These are phyloP conservation scores for Alligator mississippiensis DNA, from an alignment of 2,113 vertebrate species.

Conservation along the genomic window DNA sequence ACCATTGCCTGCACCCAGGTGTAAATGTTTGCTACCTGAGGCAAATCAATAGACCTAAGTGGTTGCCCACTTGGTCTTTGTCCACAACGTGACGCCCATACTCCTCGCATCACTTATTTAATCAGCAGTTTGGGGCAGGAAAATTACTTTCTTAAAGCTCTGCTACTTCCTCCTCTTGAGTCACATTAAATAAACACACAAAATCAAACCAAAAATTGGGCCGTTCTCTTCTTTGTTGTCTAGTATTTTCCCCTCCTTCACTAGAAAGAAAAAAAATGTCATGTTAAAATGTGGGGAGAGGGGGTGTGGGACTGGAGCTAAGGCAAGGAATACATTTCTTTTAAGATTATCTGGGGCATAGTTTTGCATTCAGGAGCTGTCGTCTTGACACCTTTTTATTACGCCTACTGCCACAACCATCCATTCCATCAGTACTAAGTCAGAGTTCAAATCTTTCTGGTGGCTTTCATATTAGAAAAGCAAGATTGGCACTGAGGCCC, in stretches of 20 bases:
- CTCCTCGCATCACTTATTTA: not conserved
- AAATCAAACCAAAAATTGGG: not conserved
- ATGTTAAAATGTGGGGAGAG: not conserved
- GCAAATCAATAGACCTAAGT: not conserved
- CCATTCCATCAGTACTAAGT: not conserved
- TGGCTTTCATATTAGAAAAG: not conserved
- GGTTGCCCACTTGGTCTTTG: slow-evolving; percentile 31
- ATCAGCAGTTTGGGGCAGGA: slow-evolving; percentile 25
- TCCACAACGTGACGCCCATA: slow-evolving; percentile 64
- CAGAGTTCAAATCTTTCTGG: too few relatives aligned
- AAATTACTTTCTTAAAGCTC: not conserved
- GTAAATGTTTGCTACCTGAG: not conserved
- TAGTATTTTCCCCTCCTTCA: not conserved
- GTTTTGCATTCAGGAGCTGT: not conserved
- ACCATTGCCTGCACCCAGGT: not conserved
- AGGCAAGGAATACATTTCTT: not conserved
- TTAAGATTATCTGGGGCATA: not conserved
- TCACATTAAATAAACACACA: not conserved
- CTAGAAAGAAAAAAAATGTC: not conserved
- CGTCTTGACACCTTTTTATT: not conserved
- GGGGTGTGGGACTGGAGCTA: not conserved
- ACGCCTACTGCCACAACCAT: not conserved
- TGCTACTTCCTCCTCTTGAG: not conserved
- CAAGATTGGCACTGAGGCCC: not conserved
- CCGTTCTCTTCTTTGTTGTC: not conserved